Base-by-base conservation (phyloP, 2,888 invertebrate species). In the Metallyticus violacea region DNA sequence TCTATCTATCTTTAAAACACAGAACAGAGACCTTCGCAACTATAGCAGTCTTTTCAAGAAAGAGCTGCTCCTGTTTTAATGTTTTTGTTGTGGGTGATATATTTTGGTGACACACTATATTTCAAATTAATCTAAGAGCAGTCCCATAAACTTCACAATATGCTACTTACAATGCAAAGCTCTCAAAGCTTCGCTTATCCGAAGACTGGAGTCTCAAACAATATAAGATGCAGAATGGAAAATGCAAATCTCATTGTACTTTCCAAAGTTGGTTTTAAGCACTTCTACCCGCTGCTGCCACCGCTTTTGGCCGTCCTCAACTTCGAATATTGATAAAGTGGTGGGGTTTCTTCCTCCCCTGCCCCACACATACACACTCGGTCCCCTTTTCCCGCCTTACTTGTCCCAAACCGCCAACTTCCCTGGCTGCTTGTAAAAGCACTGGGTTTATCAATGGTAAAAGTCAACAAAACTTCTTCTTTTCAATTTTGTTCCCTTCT, bases 401-500 rank as follows among this genome's bases (percentile, higher is more conserved):
- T n/a, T n/a, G 40, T 62, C 40, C 40, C 40, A 62, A 62, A 62
- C 40, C 40, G 40, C 15, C 40, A 62, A 62, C 40, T 62, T 62
- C 22, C 40, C 40, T 22, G 40, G 40, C 40, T 62, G 40, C 40
- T 62, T 62, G 40, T 62, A 62, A 62, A 62, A 62, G 40, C 40
- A 62, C 40, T 62, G 40, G 40, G 15, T 62, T 62, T 62, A 62
- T 62, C 40, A 62, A 62, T 62, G 40, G 79, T 22, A 22, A 79
- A 79, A 79, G 79, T 79, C 79, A 79, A 79, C 79, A 79, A 79
- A 79, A 79, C 26, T 79, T 79, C 79, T 79, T 79, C 78, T 26
- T 26, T 79, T 79, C 79, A 79, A 79, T 79, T 26, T 9, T n/a
- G 5, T 25, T 25, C 78, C n/a, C 78, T 9, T 22, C 27, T 22